These are phyloP conservation scores for Augiades crinisus DNA, from an alignment of 2,888 invertebrate genomes.

Conservation along the genomic window DNA sequence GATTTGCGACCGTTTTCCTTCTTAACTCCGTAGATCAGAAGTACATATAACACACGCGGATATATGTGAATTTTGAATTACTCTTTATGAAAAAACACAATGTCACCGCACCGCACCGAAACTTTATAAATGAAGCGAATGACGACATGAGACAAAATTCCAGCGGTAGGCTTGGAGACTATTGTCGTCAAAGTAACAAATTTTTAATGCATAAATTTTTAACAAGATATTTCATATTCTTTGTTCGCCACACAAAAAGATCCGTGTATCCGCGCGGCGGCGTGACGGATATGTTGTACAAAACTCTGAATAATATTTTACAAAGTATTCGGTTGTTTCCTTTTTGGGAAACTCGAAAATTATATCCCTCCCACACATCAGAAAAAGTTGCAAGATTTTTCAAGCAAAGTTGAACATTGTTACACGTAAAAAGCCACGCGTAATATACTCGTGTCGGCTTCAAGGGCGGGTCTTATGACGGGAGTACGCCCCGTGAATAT, in stretches of 20 bases:
- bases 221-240: constrained; percentile 25
- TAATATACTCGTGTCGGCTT: constrained; percentile 56
- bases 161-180: constrained; percentile 16
- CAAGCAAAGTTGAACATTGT: constrained; percentile 50
- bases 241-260: constrained; percentile 25
- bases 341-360: constrained; percentile 20
- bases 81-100: constrained; percentile 13
- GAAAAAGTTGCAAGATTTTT: constrained; percentile 30
- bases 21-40: constrained; percentile 39
- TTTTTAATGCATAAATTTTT: constrained; percentile 26
- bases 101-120: constrained; percentile 16
- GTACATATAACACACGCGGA: background rate
- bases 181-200: constrained; percentile 21
- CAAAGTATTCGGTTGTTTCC: constrained; percentile 24
- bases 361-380: constrained; percentile 22
- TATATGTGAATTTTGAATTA: constrained; percentile 2
- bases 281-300: constrained; percentile 22
- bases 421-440: constrained; percentile 60
- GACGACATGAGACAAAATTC: constrained; percentile 19
- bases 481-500: constrained; percentile 76
- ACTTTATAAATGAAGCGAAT: constrained; percentile 22
- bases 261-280: constrained; percentile 11
- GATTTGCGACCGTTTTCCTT: constrained; percentile 42
- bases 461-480: constrained; percentile 59
- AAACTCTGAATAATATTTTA: constrained; percentile 24